Evolutionary conservation across 2,113 vertebrate species (phyloP).

Genomic region (Australoheros scitulus): DNA sequence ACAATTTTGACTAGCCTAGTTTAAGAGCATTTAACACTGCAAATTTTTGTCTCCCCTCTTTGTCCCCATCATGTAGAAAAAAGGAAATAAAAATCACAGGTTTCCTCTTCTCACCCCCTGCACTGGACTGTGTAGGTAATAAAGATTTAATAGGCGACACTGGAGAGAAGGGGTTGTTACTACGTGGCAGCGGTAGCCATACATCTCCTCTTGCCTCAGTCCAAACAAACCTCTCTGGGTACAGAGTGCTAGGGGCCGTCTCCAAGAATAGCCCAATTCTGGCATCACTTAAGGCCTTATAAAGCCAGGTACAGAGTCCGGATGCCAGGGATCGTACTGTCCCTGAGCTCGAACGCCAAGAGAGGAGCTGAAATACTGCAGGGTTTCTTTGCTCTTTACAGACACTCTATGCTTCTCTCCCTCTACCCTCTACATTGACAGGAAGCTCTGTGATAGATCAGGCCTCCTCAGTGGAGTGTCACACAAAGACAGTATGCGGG

Average conservation of each 20-base stretch:
- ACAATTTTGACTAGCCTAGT: too few relatives aligned
- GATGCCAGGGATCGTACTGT: slow-evolving; percentile 60
- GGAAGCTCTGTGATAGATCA: slow-evolving; percentile 63
- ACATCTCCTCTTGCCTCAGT: slow-evolving; percentile 48
- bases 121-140: slow-evolving; percentile 27
- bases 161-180: background rate
- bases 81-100: slow-evolving; percentile 11
- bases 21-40: background rate
- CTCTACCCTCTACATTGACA: slow-evolving; percentile 49
- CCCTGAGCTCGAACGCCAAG: slow-evolving; percentile 4
- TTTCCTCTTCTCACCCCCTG: slow-evolving; percentile 5
- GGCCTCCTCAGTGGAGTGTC: slow-evolving; percentile 10
- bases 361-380: slow-evolving; percentile 52
- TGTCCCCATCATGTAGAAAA: background rate
- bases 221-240: slow-evolving; percentile 67
- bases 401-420: slow-evolving; percentile 16
- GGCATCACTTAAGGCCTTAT: slow-evolving; percentile 64
- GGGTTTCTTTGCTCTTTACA: slow-evolving; percentile 28
- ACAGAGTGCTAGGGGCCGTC: slow-evolving; percentile 31
- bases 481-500: background rate
- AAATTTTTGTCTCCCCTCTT: background rate
- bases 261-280: slow-evolving; percentile 65
- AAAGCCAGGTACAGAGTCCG: slow-evolving; percentile 67
- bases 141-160: slow-evolving; percentile 56
- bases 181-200: slow-evolving; percentile 31